These are phyloP conservation scores for Quadroppia sp. DNA, from an alignment of 2,888 invertebrate species.

Conservation along the genomic window DNA sequence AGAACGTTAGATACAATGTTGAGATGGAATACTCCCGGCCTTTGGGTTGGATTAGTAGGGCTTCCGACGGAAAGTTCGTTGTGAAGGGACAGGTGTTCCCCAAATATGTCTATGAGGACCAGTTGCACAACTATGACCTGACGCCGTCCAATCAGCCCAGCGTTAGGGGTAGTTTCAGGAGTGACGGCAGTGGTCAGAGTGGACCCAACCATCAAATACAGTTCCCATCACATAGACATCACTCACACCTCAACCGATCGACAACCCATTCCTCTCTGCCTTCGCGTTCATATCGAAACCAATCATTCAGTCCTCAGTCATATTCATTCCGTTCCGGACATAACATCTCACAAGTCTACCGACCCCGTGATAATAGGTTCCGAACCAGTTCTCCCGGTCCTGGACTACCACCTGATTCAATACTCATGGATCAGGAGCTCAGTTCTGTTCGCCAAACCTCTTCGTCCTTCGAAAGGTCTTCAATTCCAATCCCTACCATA, in stretches of 20 bases:
- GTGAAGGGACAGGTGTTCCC: conserved; percentile 57
- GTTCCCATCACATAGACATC: conserved; percentile 32
- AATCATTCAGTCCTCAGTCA: conserved; percentile 41
- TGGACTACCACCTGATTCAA: conserved; percentile 40
- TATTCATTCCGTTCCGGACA: conserved; percentile 36
- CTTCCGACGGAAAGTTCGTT: conserved; percentile 71
- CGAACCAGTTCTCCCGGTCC: conserved; percentile 50
- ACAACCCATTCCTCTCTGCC: conserved; percentile 41
- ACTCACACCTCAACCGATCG: conserved; percentile 13
- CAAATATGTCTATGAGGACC: conserved; percentile 46
- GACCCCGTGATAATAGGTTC: conserved; percentile 46
- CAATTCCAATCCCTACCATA: conserved; percentile 45
- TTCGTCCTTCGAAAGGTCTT: conserved; percentile 52
- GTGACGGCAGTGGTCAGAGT: conserved; percentile 47
- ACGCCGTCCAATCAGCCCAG: conserved; percentile 39
- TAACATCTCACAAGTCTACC: conserved; percentile 5
- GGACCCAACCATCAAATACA: conserved; percentile 30
- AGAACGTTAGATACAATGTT: conserved; percentile 49
- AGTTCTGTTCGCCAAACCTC: conserved; percentile 78
- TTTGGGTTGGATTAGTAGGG: conserved; percentile 66
- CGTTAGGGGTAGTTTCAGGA: conserved; percentile 44
- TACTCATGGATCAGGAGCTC: conserved; percentile 59
- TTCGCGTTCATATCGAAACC: conserved; percentile 40
- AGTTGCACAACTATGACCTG: conserved; percentile 38
- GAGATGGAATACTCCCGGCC: conserved; percentile 50